A percentile compares a stretch with the other conserved stretches of the same genome.
These are phyloP conservation scores for Drosophila melanica DNA, from an alignment of 1,140 invertebrate species.

Conservation along the genomic window DNA sequence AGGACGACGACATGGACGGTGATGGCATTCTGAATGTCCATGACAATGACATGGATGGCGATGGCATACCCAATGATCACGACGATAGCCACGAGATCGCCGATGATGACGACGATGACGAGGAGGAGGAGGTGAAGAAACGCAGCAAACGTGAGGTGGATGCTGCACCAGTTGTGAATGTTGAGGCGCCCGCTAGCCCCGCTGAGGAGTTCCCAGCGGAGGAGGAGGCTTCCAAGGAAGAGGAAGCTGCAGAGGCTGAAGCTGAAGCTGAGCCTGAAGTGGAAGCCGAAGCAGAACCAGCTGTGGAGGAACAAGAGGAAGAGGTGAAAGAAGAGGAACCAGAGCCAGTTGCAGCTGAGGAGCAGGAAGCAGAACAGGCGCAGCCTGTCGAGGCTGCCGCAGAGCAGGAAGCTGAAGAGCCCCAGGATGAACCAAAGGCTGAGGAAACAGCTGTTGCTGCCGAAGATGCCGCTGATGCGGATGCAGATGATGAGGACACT, in stretches of 20 bases:
- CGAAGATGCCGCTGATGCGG: slow-evolving; percentile 56
- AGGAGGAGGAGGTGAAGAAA: slow-evolving; percentile 63
- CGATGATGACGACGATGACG: slow-evolving; percentile 55
- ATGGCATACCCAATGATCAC: slow-evolving; percentile 75
- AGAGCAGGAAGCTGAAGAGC: slow-evolving; percentile 45
- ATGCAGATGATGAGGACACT: slow-evolving; percentile 80
- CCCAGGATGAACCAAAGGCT: slow-evolving; percentile 40
- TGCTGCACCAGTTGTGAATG: slow-evolving; percentile 62
- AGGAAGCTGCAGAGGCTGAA: slow-evolving; percentile 37
- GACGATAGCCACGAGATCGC: slow-evolving; percentile 59
- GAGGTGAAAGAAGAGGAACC: slow-evolving; percentile 40
- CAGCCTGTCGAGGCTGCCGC: slow-evolving; percentile 47
- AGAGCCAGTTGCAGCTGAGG: slow-evolving; percentile 26
- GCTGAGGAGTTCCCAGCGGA: slow-evolving; percentile 76
- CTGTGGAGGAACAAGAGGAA: slow-evolving; percentile 34
- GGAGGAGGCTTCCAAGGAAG: slow-evolving; percentile 69
- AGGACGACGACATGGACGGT: slow-evolving; percentile 71
- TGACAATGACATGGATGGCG: slow-evolving; percentile 84
- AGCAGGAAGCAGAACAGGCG: slow-evolving; percentile 68
- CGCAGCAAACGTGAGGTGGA: slow-evolving; percentile 83
- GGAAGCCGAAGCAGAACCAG: slow-evolving; percentile 41
- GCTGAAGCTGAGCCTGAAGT: slow-evolving; percentile 7
- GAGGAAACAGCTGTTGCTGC: slow-evolving; percentile 45
- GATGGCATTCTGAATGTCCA: slow-evolving; percentile 72
- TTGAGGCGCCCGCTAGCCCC: slow-evolving; percentile 75